phyloP scores from a whole-genome alignment of 1,140 invertebrate genomes.

The Eriosoma lanigerum region DNA sequence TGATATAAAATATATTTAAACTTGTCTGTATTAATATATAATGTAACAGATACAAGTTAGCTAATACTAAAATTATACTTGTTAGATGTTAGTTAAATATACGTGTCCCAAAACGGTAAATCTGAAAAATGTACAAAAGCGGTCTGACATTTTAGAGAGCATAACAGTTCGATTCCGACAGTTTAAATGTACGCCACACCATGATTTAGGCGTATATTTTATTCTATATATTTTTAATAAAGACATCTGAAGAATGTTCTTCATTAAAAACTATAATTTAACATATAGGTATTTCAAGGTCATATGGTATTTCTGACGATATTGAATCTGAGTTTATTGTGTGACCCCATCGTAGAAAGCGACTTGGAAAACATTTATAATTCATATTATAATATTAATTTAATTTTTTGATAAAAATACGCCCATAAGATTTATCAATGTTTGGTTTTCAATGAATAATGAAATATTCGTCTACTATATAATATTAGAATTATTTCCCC shows the following conservation, averaged over 20 bases:
- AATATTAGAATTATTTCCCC: too few relatives aligned
- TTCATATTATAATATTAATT: background rate
- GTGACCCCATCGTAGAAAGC: background rate
- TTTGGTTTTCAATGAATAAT: background rate
- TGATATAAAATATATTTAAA: too few relatives aligned
- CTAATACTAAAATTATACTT: too few relatives aligned
- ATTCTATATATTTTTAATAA: background rate
- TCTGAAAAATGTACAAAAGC: background rate
- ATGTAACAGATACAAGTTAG: too few relatives aligned
- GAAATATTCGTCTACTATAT: too few relatives aligned
- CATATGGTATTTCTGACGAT: background rate
- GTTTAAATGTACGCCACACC: background rate
- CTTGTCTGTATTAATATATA: too few relatives aligned
- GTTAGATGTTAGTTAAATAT: too few relatives aligned
- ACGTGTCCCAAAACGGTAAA: too few relatives aligned
- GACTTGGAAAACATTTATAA: background rate
- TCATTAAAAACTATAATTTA: slow-evolving; percentile 14
- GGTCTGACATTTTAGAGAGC: background rate
- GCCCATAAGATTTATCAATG: background rate
- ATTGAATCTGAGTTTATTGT: background rate
- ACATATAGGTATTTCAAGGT: background rate
- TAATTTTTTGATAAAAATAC: background rate
- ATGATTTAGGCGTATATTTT: background rate
- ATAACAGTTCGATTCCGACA: background rate
- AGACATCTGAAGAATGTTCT: slow-evolving; percentile 29